Evolutionary conservation across 2,113 vertebrate species (phyloP), one percentile per base, ranked within the genome.

Genomic region (Paramisgurnus dabryanus): DNA sequence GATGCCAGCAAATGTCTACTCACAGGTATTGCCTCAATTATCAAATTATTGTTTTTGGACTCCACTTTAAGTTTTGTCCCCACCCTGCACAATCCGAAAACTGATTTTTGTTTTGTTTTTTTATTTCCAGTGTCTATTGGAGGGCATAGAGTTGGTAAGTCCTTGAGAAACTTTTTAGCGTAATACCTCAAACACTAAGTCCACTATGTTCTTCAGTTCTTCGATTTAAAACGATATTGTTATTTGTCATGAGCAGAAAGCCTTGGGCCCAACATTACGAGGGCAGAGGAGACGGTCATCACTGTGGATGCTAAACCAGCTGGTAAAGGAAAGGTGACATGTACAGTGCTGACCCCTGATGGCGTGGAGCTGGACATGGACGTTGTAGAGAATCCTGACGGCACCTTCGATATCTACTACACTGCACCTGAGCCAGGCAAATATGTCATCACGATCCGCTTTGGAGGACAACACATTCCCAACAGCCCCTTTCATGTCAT

Each of bases 1-100:
- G 97, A 98, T 0, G 97, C 97, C 89, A 98, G 96, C 95, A 97
- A 98, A 88, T 98, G 97, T 86, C 91, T 90, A 0, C 91, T 98
- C 82, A 98, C 96, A 90, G 97, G 97, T 98, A 76, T 12, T 18
- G 8, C 13, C 18, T 67, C 22, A n/a, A 70, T 45, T 57, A 18
- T n/a, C 17, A n/a, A 11, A 10, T 53, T 11, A 45, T 10, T 53
- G 49, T 53, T 53, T 53, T 3, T 50, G 55, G 12, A 6, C n/a
- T 2, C 55, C 4, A 7, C 5, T n/a, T 10, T 50, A 11, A 34
- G 6, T 13, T 74, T 73, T 43, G 43, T 45, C 43, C 43, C 8
- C 2, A 5, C 27, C 27, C 27, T 34, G 27, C 5, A 45, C 43
- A 45, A 5, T 45, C 8, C 8, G 1, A 45, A 45, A 8, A 47